phyloP scores from a whole-genome alignment of 2,113 vertebrate species.

The Scalopus aquaticus region DNA sequence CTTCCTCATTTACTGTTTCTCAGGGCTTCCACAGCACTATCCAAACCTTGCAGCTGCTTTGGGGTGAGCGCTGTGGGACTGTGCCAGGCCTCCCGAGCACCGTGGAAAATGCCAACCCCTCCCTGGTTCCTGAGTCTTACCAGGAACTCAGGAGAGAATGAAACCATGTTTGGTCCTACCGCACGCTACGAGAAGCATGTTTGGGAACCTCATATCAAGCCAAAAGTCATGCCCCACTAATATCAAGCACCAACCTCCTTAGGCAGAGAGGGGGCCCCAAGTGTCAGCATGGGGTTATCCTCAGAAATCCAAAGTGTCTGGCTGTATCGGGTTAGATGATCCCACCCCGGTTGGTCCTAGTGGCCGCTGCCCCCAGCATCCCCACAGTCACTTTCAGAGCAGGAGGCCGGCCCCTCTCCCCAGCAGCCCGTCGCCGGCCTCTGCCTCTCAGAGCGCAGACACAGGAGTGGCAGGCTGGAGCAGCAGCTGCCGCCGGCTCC shows the following conservation, averaged over 20 bases:
- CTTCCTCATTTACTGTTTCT: neutral
- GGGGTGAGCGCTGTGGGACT: neutral
- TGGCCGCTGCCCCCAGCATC: neutral
- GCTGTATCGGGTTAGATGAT: neutral
- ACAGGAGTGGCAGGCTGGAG: slow-evolving; percentile 49
- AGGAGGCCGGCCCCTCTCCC: neutral
- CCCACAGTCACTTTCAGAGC: neutral
- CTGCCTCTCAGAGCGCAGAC: neutral
- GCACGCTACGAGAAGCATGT: neutral
- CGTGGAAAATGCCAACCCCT: neutral
- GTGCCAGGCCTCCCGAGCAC: neutral
- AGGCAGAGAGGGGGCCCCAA: neutral
- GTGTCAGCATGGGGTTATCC: neutral
- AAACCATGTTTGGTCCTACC: neutral
- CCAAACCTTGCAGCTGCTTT: neutral
- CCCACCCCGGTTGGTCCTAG: neutral
- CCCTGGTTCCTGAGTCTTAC: neutral
- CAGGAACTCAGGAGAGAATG: neutral
- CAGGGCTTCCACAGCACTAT: neutral
- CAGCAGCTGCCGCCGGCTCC: slow-evolving; percentile 66
- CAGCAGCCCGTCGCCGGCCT: neutral
- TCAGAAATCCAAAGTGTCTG: neutral
- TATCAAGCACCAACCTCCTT: neutral
- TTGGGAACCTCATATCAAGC: neutral
- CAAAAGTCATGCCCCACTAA: neutral